These are phyloP conservation scores for Zosterops hypoxanthus DNA, from an alignment of 2,113 vertebrate genomes.

Conservation along the genomic window DNA sequence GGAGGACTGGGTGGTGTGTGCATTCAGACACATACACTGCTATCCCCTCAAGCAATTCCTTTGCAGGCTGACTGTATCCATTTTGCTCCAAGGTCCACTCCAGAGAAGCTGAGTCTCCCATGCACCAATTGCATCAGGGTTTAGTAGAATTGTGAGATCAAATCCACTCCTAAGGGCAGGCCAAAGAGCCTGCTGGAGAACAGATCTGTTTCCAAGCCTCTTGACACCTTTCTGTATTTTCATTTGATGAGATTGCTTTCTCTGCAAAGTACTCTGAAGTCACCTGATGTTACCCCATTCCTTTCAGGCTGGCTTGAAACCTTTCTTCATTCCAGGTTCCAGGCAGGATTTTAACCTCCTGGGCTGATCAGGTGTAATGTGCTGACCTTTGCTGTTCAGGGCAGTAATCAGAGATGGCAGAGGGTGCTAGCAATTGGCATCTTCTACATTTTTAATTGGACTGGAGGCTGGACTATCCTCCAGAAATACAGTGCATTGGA, in stretches of 20 bases:
- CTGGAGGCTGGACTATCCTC: not conserved
- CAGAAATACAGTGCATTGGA: not conserved
- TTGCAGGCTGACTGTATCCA: not conserved
- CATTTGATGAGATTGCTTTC: not conserved
- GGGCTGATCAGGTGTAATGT: slow-evolving; percentile 38
- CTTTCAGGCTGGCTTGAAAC: not conserved
- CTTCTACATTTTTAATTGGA: slow-evolving; percentile 12
- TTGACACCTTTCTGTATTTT: not conserved
- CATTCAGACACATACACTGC: not conserved
- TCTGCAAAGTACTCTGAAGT: not conserved
- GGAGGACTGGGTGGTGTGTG: not conserved
- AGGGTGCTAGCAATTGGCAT: not conserved
- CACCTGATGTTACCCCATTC: not conserved
- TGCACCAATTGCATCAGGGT: accelerated
- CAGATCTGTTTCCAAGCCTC: not conserved
- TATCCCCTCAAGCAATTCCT: not conserved
- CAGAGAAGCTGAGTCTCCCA: not conserved
- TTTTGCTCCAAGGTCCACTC: not conserved
- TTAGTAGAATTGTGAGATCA: not conserved
- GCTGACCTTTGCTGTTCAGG: slow-evolving; percentile 6
- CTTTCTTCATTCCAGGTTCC: not conserved
- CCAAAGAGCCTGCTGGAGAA: not conserved
- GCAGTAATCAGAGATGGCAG: slow-evolving; percentile 29
- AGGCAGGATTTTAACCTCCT: not conserved
- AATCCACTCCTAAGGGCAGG: not conserved